phyloP scores from a whole-genome alignment of 2,113 vertebrate species.

The Carollia perspicillata region DNA sequence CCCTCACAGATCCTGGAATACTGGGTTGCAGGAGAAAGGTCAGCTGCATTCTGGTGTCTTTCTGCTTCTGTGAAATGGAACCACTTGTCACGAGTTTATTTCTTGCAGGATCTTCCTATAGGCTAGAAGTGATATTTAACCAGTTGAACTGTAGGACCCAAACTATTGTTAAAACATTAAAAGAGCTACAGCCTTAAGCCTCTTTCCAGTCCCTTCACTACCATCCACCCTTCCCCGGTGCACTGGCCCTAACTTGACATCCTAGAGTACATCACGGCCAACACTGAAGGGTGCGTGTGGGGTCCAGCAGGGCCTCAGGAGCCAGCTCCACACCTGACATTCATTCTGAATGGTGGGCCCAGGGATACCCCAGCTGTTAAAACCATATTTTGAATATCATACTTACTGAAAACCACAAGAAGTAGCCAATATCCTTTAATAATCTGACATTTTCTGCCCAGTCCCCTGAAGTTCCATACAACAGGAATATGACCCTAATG shows the following conservation, averaged over 20 bases:
- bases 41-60: neutral
- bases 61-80: neutral
- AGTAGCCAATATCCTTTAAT: neutral
- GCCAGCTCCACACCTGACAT: neutral
- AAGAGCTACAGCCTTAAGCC: neutral
- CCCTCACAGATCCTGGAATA: neutral
- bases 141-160: neutral
- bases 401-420: neutral
- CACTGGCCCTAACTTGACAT: neutral
- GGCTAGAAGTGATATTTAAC: neutral
- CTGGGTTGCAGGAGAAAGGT: neutral
- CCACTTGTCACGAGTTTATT: neutral
- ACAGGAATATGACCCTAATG: neutral
- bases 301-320: neutral
- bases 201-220: neutral
- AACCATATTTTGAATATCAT: neutral
- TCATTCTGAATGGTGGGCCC: neutral
- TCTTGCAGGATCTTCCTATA: neutral
- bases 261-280: neutral
- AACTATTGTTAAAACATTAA: neutral
- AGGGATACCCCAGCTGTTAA: neutral
- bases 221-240: neutral
- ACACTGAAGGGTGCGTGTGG: neutral
- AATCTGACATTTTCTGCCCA: slow-evolving; percentile 31
- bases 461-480: neutral